A percentile compares a stretch with the other conserved stretches of the same genome.
Evolutionary conservation across 2,113 vertebrate species (phyloP).

Genomic region (Ageneiosus marmoratus): DNA sequence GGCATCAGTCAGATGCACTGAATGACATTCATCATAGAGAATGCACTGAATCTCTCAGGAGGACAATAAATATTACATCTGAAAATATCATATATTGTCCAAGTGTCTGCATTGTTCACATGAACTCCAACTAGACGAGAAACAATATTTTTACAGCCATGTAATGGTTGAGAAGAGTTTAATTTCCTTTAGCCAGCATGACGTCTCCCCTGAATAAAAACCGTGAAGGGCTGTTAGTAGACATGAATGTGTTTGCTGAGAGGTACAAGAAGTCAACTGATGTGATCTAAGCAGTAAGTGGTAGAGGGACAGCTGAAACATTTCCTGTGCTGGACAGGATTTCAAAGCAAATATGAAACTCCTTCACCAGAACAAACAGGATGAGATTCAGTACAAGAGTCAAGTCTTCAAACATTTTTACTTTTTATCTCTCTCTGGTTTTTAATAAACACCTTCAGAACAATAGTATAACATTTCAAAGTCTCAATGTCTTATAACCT

Average conservation of each 20-base stretch:
- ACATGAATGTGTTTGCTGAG: not conserved
- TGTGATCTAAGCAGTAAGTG: not conserved
- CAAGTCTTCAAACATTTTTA: not conserved
- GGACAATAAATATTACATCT: not conserved
- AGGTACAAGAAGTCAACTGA: not conserved
- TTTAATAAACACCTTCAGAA: not conserved
- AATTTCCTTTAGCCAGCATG: not conserved
- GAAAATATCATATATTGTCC: not conserved
- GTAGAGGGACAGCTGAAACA: not conserved
- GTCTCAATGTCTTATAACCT: not conserved
- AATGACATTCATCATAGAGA: not conserved
- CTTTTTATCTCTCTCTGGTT: not conserved
- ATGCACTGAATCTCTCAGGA: not conserved
- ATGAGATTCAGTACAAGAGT: not conserved
- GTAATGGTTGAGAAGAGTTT: not conserved
- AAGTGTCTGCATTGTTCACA: not conserved
- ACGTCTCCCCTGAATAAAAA: not conserved
- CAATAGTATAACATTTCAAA: not conserved
- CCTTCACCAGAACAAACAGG: not conserved
- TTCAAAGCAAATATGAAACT: slow-evolving; percentile 1
- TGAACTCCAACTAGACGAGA: not conserved
- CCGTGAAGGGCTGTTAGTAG: not conserved
- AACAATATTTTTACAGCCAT: not conserved
- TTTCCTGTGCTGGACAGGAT: not conserved
- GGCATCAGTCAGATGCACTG: not conserved